Base-by-base conservation (phyloP, 2,113 vertebrate genomes). In the Etia nguti region DNA sequence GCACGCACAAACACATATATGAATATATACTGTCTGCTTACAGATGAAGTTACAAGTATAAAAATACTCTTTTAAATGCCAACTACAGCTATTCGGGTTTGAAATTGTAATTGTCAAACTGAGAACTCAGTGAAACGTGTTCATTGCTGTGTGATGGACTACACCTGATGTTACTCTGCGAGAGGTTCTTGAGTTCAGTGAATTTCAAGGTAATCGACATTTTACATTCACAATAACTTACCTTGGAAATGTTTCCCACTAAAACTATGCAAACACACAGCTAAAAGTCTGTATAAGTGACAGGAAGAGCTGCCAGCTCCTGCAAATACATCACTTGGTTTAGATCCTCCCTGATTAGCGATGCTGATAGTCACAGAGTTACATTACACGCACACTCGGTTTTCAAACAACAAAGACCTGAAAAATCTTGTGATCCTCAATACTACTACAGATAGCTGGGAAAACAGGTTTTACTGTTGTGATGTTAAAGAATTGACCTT, bases 201-300 rank as follows among this genome's bases (percentile, higher is more conserved):
- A 75, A 50, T 48, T 75, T 75, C 43, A 75, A 77, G 10, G 70
- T 77, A 50, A 48, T 75, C 70, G 31, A 31, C 26, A 4, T 77
- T 77, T 77, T 77, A 77, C 70, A 75, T 31, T 48, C 16, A 50
- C 70, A 50, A 50, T 48, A 26, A 75, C 48, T 77, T 8, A 77
- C 70, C 16, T 50, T 50, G 46, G 4, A 50, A 50, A 26, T 31
- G 24, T 77, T 77, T 50, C 46, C 46, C 26, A 31, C 43, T 13
- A 31, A 50, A 50, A 77, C 6, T 77, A 16, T 77, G 26, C 46
- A 50, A 52, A 9, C 73, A 77, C 43, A n/a, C 18, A 34, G 46
- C 46, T 50, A 20, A 52, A 77, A 77, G 16, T 50, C 46, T 31
- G 26, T 7, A 52, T 52, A 20, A n/a, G 26, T 52, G 26, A 52